A percentile compares a stretch with the other conserved stretches of the same genome.
These are phyloP conservation scores for Olivierus martensii DNA, from an alignment of 1,140 invertebrate species.

Conservation along the genomic window DNA sequence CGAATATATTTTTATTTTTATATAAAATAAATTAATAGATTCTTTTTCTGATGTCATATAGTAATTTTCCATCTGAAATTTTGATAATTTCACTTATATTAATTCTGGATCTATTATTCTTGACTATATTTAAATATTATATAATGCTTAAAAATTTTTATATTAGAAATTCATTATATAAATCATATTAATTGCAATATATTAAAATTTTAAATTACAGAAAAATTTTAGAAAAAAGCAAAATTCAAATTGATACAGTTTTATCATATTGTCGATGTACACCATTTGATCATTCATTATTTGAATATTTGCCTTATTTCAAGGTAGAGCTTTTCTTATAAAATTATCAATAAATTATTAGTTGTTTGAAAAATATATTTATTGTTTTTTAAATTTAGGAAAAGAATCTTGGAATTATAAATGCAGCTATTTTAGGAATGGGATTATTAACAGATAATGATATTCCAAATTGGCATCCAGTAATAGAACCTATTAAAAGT, in stretches of 20 bases:
- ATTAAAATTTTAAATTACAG: conserved; percentile 18
- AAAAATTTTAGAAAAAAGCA: conserved; percentile 50
- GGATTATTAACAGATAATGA: conserved; percentile 48
- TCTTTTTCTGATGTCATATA: too few relatives aligned
- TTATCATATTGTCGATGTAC: conserved; percentile 65
- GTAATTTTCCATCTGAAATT: too few relatives aligned
- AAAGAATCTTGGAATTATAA: conserved; percentile 60
- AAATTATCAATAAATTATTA: not conserved
- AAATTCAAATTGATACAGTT: conserved; percentile 51
- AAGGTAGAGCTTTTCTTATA: conserved; percentile 36
- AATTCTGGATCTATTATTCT: too few relatives aligned
- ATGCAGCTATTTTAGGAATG: conserved; percentile 63
- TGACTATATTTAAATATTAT: too few relatives aligned
- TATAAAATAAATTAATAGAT: too few relatives aligned
- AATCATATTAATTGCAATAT: too few relatives aligned
- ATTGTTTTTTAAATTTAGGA: conserved; percentile 36
- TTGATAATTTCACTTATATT: too few relatives aligned
- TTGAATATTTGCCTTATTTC: conserved; percentile 57
- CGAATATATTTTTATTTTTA: too few relatives aligned
- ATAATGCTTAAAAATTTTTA: too few relatives aligned
- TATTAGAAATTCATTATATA: too few relatives aligned
- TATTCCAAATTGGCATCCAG: conserved; percentile 67
- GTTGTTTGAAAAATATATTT: not conserved
- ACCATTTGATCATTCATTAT: conserved; percentile 58
- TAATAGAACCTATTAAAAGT: conserved; percentile 47